phyloP scores from a whole-genome alignment of 2,113 vertebrate species.

The Sinocyclocheilus grahami region DNA sequence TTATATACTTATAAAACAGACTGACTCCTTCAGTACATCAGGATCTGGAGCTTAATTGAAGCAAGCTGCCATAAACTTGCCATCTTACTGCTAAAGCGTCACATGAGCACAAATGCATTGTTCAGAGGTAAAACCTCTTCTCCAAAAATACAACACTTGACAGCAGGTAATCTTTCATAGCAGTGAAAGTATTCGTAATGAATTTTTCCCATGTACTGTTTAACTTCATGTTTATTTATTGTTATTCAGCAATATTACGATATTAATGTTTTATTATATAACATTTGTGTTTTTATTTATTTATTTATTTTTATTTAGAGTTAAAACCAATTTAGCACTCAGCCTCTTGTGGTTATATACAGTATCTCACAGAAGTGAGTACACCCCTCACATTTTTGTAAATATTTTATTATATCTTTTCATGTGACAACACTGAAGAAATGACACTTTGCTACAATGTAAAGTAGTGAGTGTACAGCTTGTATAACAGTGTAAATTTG shows the following conservation, averaged over 20 bases:
- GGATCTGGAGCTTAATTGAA: slow-evolving; percentile 55
- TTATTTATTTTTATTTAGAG: neutral
- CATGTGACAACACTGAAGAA: too few relatives aligned
- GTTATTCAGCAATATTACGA: neutral
- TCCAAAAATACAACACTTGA: slow-evolving; percentile 16
- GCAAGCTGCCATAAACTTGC: slow-evolving; percentile 45
- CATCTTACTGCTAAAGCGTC: slow-evolving; percentile 27
- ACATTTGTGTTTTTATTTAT: too few relatives aligned
- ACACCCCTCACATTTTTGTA: too few relatives aligned
- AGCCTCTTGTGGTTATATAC: too few relatives aligned
- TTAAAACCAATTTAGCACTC: too few relatives aligned
- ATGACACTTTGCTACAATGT: too few relatives aligned
- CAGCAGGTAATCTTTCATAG: neutral
- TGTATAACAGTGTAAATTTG: too few relatives aligned
- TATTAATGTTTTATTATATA: too few relatives aligned
- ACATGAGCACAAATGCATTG: neutral
- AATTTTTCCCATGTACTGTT: neutral
- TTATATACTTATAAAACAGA: slow-evolving; percentile 58
- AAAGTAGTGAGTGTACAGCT: too few relatives aligned
- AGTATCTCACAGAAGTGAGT: too few relatives aligned
- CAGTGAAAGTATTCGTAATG: neutral
- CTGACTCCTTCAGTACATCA: slow-evolving; percentile 49
- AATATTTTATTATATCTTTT: too few relatives aligned
- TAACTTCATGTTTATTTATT: neutral
- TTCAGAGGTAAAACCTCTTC: slow-evolving; percentile 3